Evolutionary conservation across 2,888 invertebrate genomes (phyloP).

Genomic region (Zygogramma bicolorata): DNA sequence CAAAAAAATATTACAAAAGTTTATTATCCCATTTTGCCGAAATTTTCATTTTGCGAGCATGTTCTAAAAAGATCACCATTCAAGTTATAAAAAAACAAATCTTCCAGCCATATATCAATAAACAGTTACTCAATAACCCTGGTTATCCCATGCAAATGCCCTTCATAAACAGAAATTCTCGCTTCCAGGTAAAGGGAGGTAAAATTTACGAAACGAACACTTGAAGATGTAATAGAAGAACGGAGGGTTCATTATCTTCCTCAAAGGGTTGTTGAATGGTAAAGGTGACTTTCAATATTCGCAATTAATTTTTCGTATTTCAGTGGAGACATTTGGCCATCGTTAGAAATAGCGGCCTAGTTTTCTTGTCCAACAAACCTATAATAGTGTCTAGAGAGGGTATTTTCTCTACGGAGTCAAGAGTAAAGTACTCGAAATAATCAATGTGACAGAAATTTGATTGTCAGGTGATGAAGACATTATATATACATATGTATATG

Average conservation of each 20-base stretch:
- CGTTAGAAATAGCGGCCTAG: too few relatives aligned
- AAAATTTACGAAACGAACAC: constrained; percentile 30
- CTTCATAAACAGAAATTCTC: constrained; percentile 7
- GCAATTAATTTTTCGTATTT: too few relatives aligned
- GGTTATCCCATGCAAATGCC: constrained; percentile 26
- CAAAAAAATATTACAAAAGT: not conserved
- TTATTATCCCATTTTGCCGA: not conserved
- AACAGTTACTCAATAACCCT: constrained; percentile 26
- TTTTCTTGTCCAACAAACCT: too few relatives aligned
- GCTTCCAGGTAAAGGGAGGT: constrained; percentile 33
- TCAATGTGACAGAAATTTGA: too few relatives aligned
- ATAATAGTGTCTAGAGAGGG: too few relatives aligned
- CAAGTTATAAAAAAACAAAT: constrained; percentile 30
- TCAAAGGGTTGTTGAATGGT: constrained; percentile 17
- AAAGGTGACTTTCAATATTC: constrained; percentile 12
- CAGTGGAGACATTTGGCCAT: too few relatives aligned
- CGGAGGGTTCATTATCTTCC: not conserved
- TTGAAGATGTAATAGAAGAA: constrained; percentile 14
- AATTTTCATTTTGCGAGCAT: not conserved
- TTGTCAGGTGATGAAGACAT: too few relatives aligned
- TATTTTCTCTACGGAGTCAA: too few relatives aligned
- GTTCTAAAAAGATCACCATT: constrained; percentile 7
- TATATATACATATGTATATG: too few relatives aligned
- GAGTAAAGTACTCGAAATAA: too few relatives aligned
- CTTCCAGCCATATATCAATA: constrained; percentile 28